phyloP scores from a whole-genome alignment of 2,797 vertebrate genomes.

The Trachurus trachurus region DNA sequence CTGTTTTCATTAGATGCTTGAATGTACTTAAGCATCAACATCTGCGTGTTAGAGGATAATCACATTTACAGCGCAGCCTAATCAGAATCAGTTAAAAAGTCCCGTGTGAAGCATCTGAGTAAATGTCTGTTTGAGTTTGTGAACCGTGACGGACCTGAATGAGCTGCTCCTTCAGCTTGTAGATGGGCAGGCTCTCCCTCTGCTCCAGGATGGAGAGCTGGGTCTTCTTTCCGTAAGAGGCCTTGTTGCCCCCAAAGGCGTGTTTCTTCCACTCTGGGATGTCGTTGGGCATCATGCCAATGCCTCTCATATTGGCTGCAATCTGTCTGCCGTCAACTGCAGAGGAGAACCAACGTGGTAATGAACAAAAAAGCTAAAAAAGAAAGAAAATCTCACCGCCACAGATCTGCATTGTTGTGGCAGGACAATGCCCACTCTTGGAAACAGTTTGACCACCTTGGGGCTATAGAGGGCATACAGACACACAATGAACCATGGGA shows the following conservation, averaged over 20 bases:
- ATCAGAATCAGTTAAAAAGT: conserved; percentile 17
- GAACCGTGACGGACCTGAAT: conserved; percentile 87
- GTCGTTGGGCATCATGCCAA: conserved; percentile 99
- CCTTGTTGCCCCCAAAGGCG: conserved; percentile 98
- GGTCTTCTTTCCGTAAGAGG: conserved; percentile 98
- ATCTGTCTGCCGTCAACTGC: conserved; percentile 97
- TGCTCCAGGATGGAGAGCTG: conserved; percentile 97
- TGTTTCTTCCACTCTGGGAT: conserved; percentile 99
- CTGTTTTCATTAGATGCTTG: conserved; percentile 15
- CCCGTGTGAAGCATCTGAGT: background rate
- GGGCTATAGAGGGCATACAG: conserved; percentile 24
- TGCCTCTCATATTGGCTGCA: conserved; percentile 98
- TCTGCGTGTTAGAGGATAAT: conserved; percentile 33
- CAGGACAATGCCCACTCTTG: conserved; percentile 11
- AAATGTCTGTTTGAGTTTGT: background rate
- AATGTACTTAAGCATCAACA: conserved; percentile 8
- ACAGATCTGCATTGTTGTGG: background rate
- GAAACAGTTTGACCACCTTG: conserved; percentile 40
- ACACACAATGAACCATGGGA: conserved; percentile 41
- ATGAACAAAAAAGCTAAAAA: background rate
- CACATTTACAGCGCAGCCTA: conserved; percentile 8
- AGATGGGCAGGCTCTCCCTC: conserved; percentile 97
- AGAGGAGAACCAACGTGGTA: conserved; percentile 19
- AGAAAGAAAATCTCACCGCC: background rate
- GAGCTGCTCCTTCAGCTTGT: conserved; percentile 97